Percentiles rank a stretch among this genome's conserved stretches.
Evolutionary conservation across 2,797 vertebrate species (phyloP).

Genomic region (Rhynchonycteris naso): DNA sequence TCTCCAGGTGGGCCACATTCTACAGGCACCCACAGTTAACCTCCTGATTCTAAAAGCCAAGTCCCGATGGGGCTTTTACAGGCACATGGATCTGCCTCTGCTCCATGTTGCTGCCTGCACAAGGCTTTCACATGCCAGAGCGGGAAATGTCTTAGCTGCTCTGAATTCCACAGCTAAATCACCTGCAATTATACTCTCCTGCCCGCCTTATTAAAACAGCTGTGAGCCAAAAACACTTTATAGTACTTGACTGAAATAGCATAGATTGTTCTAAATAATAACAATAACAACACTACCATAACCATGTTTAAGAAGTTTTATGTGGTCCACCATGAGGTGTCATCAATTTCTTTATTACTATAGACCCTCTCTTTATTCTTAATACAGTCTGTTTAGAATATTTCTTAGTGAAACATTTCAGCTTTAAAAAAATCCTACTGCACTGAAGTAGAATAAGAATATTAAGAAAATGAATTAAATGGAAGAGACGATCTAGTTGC

Average conservation of each 20-base stretch:
- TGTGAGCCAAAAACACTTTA: slow-evolving; percentile 61
- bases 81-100: background rate
- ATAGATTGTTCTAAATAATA: slow-evolving; percentile 45
- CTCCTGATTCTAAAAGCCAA: background rate
- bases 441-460: background rate
- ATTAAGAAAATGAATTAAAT: background rate
- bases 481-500: background rate
- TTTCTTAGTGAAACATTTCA: background rate
- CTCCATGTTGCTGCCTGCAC: background rate
- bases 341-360: slow-evolving; percentile 79
- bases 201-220: slow-evolving; percentile 63
- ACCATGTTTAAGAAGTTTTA: slow-evolving; percentile 9
- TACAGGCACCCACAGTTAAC: background rate
- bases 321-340: slow-evolving; percentile 83
- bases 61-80: background rate
- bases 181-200: slow-evolving; percentile 41
- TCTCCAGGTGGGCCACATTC: background rate
- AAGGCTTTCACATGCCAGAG: background rate
- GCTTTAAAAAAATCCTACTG: background rate
- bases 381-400: background rate
- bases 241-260: slow-evolving; percentile 22
- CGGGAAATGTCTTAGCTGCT: background rate
- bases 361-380: background rate
- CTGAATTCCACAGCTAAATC: slow-evolving; percentile 52
- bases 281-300: background rate